Percentiles rank a stretch among this genome's conserved stretches.
Conservation (phyloP, 2,113 vertebrate species). For the Tretioscincus oriximinensis region DNA sequence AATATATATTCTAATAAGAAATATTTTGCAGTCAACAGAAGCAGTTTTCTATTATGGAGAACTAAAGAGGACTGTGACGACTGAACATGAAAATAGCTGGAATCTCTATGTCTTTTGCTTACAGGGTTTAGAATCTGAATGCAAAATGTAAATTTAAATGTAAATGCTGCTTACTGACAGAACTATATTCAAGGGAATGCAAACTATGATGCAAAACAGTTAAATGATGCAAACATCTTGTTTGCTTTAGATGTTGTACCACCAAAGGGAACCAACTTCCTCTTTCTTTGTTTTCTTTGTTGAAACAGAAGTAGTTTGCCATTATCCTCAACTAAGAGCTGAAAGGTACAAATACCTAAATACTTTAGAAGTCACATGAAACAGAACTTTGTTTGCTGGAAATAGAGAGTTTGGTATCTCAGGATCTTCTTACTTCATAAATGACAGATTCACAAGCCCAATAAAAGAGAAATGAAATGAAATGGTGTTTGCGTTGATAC, state of each 20-base stretch:
- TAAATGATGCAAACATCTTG: too few relatives aligned
- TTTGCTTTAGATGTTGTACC: too few relatives aligned
- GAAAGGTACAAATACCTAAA: not conserved
- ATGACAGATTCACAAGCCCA: constrained; percentile 59
- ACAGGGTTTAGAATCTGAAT: not conserved
- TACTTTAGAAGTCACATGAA: not conserved
- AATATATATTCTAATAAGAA: not conserved
- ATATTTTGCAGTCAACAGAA: not conserved
- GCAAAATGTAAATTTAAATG: not conserved
- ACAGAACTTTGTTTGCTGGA: constrained; percentile 28
- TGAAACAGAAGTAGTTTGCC: too few relatives aligned
- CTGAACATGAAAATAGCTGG: constrained; percentile 10
- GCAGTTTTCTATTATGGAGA: not conserved
- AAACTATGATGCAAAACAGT: not conserved
- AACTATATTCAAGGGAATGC: not conserved
- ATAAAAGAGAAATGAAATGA: constrained; percentile 53
- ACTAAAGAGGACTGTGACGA: not conserved
- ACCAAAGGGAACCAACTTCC: too few relatives aligned
- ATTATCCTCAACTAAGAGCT: not conserved
- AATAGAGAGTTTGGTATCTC: constrained; percentile 56
- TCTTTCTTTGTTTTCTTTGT: too few relatives aligned
- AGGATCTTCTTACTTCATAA: constrained; percentile 56
- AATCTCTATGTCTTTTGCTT: not conserved
- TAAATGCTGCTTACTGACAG: not conserved
- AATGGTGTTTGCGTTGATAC: constrained; percentile 57